phyloP scores from a whole-genome alignment of 2,888 invertebrate species.

The Apantesis nais region DNA sequence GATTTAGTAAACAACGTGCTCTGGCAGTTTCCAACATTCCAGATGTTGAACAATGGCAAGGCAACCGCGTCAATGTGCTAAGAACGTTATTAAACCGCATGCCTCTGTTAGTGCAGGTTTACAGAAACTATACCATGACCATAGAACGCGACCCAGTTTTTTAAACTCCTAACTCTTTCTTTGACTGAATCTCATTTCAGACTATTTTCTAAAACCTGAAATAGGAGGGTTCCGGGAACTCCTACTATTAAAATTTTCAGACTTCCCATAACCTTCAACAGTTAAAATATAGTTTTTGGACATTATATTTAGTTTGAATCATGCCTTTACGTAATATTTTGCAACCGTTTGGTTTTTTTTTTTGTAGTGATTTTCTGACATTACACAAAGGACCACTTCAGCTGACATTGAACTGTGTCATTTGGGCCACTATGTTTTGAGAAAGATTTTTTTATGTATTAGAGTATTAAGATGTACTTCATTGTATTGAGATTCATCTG shows the following conservation, averaged over 20 bases:
- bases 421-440: neutral
- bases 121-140: neutral
- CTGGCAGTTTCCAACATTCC: neutral
- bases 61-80: neutral
- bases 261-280: neutral
- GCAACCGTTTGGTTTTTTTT: neutral
- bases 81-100: neutral
- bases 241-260: too few relatives aligned
- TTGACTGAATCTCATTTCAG: too few relatives aligned
- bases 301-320: neutral
- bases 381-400: neutral
- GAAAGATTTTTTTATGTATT: neutral
- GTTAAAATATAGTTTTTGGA: neutral
- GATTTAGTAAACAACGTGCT: neutral
- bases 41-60: neutral
- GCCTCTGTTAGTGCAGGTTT: neutral
- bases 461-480: neutral
- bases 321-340: neutral
- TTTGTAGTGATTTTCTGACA: neutral
- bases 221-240: neutral
- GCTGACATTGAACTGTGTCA: conserved; percentile 9
- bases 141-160: too few relatives aligned
- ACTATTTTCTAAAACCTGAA: too few relatives aligned
- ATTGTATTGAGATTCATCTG: neutral
- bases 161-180: neutral